Evolutionary conservation across 2,888 invertebrate genomes (phyloP).

Genomic region (Ethmia dodecea): DNA sequence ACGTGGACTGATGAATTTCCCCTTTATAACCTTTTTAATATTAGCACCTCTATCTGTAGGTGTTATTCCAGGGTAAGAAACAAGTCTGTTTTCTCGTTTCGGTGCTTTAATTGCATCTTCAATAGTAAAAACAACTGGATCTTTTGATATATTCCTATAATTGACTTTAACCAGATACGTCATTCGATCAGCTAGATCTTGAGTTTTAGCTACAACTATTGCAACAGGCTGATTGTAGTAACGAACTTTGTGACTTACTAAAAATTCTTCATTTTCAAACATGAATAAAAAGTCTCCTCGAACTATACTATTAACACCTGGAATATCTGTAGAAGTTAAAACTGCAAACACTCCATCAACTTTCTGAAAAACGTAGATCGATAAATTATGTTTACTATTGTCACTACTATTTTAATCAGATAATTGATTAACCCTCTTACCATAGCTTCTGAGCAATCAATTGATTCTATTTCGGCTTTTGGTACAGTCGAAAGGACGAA

Average conservation of each 20-base stretch:
- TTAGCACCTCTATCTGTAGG: constrained; percentile 46
- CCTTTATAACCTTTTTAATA: constrained; percentile 56
- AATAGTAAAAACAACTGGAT: constrained; percentile 37
- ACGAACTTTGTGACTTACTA: constrained; percentile 33
- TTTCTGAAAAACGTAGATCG: constrained; percentile 75
- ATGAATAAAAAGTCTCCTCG: no score
- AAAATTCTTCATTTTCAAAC: constrained; percentile 70
- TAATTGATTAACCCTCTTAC: constrained; percentile 46
- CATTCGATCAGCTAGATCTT: constrained; percentile 71
- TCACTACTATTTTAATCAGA: neutral
- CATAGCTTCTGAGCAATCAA: constrained; percentile 80
- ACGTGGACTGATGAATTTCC: constrained; percentile 65
- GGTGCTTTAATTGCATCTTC: constrained; percentile 29
- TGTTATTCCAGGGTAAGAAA: constrained; percentile 14
- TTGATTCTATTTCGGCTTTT: constrained; percentile 70
- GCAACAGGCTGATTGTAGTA: constrained; percentile 46
- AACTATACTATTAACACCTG: constrained; percentile 82
- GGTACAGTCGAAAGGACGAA: constrained; percentile 74
- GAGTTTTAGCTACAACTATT: constrained; percentile 76
- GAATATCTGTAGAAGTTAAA: constrained; percentile 80
- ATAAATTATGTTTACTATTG: no score
- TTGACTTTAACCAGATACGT: constrained; percentile 72
- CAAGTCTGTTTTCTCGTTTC: constrained; percentile 24
- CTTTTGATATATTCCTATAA: constrained; percentile 57
- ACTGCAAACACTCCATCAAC: constrained; percentile 80